Conservation (phyloP, 92 coral and sea anemone species). For the Zoanthus sociatus region DNA sequence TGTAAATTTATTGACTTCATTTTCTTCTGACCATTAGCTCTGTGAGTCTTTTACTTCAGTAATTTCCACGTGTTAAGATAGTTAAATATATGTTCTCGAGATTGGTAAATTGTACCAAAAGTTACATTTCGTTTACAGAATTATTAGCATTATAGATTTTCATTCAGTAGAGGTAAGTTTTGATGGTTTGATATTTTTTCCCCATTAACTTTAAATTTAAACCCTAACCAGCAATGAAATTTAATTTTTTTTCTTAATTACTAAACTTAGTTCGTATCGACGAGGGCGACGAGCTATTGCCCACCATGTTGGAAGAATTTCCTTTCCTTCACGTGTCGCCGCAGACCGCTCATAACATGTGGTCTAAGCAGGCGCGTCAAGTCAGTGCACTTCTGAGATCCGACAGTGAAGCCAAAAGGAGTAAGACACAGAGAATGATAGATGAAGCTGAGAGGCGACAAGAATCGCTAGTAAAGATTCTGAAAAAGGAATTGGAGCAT, state of each 20-base stretch:
- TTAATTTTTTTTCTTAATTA: background rate
- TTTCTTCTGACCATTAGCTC: no score
- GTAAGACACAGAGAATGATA: slow-evolving; percentile 84
- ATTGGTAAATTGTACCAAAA: no score
- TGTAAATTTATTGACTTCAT: no score
- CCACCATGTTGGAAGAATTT: slow-evolving; percentile 94
- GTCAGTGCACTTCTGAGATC: slow-evolving; percentile 74
- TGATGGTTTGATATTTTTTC: no score
- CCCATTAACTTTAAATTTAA: no score
- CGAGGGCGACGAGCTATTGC: slow-evolving; percentile 70
- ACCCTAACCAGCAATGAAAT: background rate
- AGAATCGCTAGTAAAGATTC: slow-evolving; percentile 82
- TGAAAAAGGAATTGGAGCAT: slow-evolving; percentile 87
- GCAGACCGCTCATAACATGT: slow-evolving; percentile 95
- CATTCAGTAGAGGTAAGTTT: no score
- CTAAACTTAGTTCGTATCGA: slow-evolving; percentile 20
- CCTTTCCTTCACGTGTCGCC: slow-evolving; percentile 99
- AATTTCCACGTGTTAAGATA: no score
- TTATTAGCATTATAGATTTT: no score
- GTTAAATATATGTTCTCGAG: no score
- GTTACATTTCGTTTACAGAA: no score
- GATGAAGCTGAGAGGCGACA: slow-evolving; percentile 96
- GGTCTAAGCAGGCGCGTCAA: slow-evolving; percentile 94
- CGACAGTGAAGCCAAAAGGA: slow-evolving; percentile 71
- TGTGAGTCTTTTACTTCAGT: no score